Base-by-base conservation (phyloP, 2,797 vertebrate species). In the Bryconaethiops microstoma region DNA sequence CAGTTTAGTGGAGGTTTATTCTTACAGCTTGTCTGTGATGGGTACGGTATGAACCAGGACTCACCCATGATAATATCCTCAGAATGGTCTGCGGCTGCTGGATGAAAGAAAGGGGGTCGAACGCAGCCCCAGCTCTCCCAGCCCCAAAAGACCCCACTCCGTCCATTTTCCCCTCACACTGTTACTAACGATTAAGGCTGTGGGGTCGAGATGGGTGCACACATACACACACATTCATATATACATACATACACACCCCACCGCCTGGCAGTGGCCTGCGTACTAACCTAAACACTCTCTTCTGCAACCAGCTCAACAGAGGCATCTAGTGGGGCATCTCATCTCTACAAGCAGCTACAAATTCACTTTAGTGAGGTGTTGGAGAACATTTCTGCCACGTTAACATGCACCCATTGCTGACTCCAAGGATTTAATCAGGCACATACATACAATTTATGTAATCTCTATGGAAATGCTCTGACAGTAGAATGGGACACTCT, bases 141-240 rank as follows among this genome's bases (percentile, higher is more conserved):
- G 97, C 97, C 90, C 97, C 97, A 84, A 97, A 99, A 84, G 97
- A 97, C 86, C 95, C 95, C 87, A 96, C 97, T 91, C 96, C 97
- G 92, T 99, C 97, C 97, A 98, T 99, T 92, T 95, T 93, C 74
- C 79, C 85, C 64, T 70, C 72, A 82, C 86, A 81, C 86, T 83
- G 82, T 84, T 81, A 87, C 75, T 83, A 87, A 86, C 80, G 74
- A 76, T 89, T 25, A 84, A 85, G 70, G 85, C 87, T 72, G 80
- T 91, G 83, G 91, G 87, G 35, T 35, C 35, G 35, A 35, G 4
- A 35, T 87, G 59, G 86, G 80, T 81, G 77, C 64, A 83, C 69
- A 62, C 76, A 45, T 17, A 76, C 67, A n/a, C 54, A 42, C 60
- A 17, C 14, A 29, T 50, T 57, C 69, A 48, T 14, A 64, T 29